Percentiles rank a stretch among this genome's conserved stretches.
Conservation (phyloP, 1,140 invertebrate genomes). For the Drosophila kohkoa region DNA sequence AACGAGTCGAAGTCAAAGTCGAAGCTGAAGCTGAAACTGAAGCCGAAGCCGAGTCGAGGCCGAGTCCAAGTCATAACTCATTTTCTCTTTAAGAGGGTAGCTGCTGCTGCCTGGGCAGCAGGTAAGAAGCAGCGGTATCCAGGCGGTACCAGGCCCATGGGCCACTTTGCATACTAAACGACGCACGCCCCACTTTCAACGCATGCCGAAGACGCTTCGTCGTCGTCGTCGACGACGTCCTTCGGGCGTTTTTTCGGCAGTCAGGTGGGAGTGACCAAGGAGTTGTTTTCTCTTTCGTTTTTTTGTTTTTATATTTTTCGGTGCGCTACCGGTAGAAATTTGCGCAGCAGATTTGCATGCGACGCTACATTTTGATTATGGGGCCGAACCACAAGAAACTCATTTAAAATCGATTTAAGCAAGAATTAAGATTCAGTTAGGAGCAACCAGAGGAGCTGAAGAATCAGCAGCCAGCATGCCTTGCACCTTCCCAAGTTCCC, state of each 20-base stretch:
- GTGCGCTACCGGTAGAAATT: conserved; percentile 54
- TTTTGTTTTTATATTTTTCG: conserved; percentile 43
- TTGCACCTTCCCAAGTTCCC: background rate
- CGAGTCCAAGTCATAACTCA: conserved; percentile 82
- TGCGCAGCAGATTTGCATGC: conserved; percentile 48
- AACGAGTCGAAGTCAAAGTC: conserved; percentile 60
- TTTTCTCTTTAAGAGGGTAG: conserved; percentile 47
- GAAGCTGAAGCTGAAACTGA: background rate
- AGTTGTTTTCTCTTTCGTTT: conserved; percentile 20
- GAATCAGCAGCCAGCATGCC: background rate
- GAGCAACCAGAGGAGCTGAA: background rate
- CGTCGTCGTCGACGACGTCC: conserved; percentile 45
- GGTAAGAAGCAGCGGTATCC: conserved; percentile 3
- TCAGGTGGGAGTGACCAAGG: conserved; percentile 74
- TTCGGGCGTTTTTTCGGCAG: conserved; percentile 76
- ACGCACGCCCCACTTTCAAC: conserved; percentile 84
- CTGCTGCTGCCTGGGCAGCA: background rate
- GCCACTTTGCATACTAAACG: conserved; percentile 84
- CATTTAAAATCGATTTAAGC: conserved; percentile 85
- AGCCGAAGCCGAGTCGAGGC: conserved; percentile 10
- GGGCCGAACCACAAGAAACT: conserved; percentile 58
- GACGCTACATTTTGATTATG: conserved; percentile 66
- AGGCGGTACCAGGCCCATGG: conserved; percentile 36
- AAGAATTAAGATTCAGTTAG: conserved; percentile 78
- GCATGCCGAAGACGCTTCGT: conserved; percentile 26